Percentiles rank a stretch among this genome's conserved stretches.
Conservation (phyloP, 2,113 vertebrate species). For the Onychorhynchus coronatus region DNA sequence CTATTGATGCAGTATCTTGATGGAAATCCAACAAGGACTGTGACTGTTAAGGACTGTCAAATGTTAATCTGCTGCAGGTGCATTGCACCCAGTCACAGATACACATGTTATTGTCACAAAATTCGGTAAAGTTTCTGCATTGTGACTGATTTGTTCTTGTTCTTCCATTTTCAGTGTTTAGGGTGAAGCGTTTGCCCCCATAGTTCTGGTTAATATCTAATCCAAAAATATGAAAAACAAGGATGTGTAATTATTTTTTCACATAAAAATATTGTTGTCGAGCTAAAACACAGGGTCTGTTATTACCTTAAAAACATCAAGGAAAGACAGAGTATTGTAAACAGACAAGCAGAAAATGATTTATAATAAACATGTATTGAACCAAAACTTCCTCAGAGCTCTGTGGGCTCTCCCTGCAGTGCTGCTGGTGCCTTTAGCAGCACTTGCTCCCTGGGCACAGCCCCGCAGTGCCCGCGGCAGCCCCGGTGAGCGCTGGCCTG, state of each 20-base stretch:
- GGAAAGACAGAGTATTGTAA: background rate
- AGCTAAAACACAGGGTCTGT: background rate
- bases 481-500: background rate
- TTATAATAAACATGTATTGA: background rate
- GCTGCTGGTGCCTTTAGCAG: background rate
- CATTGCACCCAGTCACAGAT: background rate
- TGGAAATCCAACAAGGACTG: background rate
- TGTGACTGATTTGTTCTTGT: background rate
- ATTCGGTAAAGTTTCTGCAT: background rate
- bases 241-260: background rate
- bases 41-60: background rate
- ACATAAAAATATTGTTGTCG: background rate
- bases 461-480: background rate
- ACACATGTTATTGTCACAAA: background rate
- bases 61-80: background rate
- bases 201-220: background rate
- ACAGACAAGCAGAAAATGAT: slow-evolving; percentile 22
- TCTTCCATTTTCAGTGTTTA: background rate
- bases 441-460: background rate
- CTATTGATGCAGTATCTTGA: background rate
- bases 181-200: background rate
- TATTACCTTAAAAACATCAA: background rate
- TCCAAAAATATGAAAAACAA: background rate
- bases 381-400: background rate
- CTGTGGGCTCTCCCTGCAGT: background rate